Base-by-base conservation (phyloP, 2,113 vertebrate genomes). In the Salvelinus alpinus region DNA sequence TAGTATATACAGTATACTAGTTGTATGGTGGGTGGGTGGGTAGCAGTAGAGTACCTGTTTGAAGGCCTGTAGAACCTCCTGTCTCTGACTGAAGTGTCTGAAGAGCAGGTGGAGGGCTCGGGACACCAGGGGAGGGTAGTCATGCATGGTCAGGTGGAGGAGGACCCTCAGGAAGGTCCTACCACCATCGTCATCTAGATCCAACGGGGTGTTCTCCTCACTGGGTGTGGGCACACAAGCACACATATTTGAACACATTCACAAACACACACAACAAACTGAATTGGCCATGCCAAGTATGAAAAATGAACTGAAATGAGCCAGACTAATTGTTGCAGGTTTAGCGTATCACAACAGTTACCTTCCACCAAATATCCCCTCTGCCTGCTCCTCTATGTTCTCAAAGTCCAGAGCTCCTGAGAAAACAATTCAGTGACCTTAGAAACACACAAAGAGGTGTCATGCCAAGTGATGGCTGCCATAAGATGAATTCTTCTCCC, bases 361-460 rank as follows among this genome's bases (percentile, higher is more conserved):
- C 97, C 97, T 98, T 92, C 98, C 98, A 44, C 97, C 97, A 86
- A 99, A 99, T 91, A 99, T 99, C 24, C 96, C 97, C 84, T 99
- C 98, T 0, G 98, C 98, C 87, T 99, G 98, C 65, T 99, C 97
- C 71, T 99, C 97, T 77, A 99, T 99, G 78, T 98, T 96, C 79
- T 99, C 97, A 78, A 99, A 99, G 88, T 99, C 97, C 47, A 99
- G 93, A 44, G 96, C 95, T 16, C 97, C 98, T 99, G 85, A 3
- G 71, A 59, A 78, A 57, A 74, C 74, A 73, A 68, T 11, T 34
- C 6, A 72, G 16, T 27, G 27, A 68, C 8, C 8, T 68, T 31
- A 68, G 31, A 8, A 31, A 68, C 31, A 54, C 47, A 22, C 44
- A 11, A 20, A 24, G 14, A 24, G 12, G 5, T 14, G 6, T 44